Base-by-base conservation (phyloP, 30 jellyfish, hydroid and myxozoan species). In the Sanderia malayensis region DNA sequence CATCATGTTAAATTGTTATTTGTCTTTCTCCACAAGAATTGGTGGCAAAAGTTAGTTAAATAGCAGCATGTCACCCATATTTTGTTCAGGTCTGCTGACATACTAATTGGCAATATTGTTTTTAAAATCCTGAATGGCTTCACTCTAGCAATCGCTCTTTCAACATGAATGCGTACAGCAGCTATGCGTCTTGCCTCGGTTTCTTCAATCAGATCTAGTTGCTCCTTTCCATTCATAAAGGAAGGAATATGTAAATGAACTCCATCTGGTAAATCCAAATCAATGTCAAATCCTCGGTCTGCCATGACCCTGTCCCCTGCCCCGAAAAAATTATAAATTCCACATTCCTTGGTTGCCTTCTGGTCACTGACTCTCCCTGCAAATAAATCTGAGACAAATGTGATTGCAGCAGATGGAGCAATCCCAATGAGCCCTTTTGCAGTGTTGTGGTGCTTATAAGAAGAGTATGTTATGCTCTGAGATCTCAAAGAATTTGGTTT, bases 101-200 rank as follows among this genome's bases (percentile, higher is more conserved):
- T 61, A 21, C 70, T 10, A 0, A 61, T 0, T 19, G 80, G 71
- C 4, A 41, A 76, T 10, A 59, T 60, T 11, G 61, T 31, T 26
- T 66, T 63, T 20, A 76, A 25, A 63, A 44, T 63, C 89, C 13
- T 61, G n/a, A n/a, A n/a, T n/a, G n/a, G n/a, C n/a, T n/a, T n/a
- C n/a, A n/a, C n/a, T n/a, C n/a, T n/a, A n/a, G n/a, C n/a, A n/a
- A n/a, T n/a, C n/a, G n/a, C n/a, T n/a, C n/a, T n/a, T n/a, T n/a
- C n/a, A n/a, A n/a, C 89, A 34, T 76, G 82, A 29, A 76, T 53
- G 2, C 89, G 59, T 24, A 61, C 74, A 61, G 86, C 58, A 20
- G 86, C 86, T 27, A 74, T 74, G 30, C 58, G 20, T 32, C 86
- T 34, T 3, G 86, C 59, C 46, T n/a, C n/a, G n/a, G n/a, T n/a